Evolutionary conservation across 2,797 vertebrate species (phyloP).

Genomic region (Poeciliopsis presidionis): DNA sequence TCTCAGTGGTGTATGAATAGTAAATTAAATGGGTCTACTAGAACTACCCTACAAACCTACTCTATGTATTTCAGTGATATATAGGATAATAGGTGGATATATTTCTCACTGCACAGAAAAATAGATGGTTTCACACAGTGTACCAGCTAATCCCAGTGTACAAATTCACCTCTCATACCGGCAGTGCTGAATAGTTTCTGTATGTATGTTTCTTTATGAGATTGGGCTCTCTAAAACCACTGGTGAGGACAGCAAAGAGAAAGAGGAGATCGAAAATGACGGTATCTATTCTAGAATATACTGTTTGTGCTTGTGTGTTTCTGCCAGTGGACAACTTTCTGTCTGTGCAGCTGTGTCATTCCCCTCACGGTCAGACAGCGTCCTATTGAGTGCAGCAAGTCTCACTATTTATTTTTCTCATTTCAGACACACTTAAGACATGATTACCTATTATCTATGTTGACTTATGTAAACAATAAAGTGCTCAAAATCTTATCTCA

Average conservation of each 20-base stretch:
- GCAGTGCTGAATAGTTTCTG: constrained; percentile 76
- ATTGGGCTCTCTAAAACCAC: constrained; percentile 7
- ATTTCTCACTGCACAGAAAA: constrained; percentile 60
- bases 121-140: constrained; percentile 56
- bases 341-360: constrained; percentile 85
- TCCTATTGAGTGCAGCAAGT: constrained; percentile 63
- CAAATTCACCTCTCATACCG: constrained; percentile 59
- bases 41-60: constrained; percentile 55
- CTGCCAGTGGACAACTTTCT: constrained; percentile 74
- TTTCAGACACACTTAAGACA: constrained; percentile 68
- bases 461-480: constrained; percentile 85
- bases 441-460: constrained; percentile 79
- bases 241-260: constrained; percentile 58
- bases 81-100: constrained; percentile 61
- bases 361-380: constrained; percentile 75
- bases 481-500: constrained; percentile 55
- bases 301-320: constrained; percentile 84
- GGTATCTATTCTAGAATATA: constrained; percentile 73
- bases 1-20: constrained; percentile 63
- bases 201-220: constrained; percentile 73
- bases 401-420: constrained; percentile 39
- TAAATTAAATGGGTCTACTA: constrained; percentile 65
- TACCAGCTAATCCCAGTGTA: constrained; percentile 63
- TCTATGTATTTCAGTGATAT: constrained; percentile 67
- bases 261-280: constrained; percentile 6